A percentile compares a stretch with the other conserved stretches of the same genome.
phyloP scores from a whole-genome alignment of 2,888 invertebrate genomes.

The Calameuta filiformis region DNA sequence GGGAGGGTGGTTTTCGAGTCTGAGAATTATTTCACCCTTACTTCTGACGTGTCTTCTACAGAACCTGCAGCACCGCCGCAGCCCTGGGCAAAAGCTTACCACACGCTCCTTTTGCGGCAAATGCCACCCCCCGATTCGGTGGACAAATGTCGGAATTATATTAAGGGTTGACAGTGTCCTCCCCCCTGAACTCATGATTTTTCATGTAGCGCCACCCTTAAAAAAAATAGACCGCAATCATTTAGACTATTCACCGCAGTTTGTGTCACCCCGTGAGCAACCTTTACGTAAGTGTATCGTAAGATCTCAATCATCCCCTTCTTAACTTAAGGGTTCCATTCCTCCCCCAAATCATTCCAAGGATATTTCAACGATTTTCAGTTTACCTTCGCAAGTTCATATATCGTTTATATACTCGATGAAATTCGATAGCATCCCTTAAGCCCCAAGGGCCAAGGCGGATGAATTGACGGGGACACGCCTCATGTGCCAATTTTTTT shows the following conservation, averaged over 20 bases:
- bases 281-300: not conserved
- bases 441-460: not conserved
- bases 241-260: not conserved
- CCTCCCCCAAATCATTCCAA: constrained; percentile 6
- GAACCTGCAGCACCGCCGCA: not conserved
- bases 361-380: constrained; percentile 32
- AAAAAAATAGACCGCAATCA: not conserved
- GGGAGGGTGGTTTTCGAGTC: constrained; percentile 38
- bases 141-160: not conserved
- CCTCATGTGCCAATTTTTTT: not conserved
- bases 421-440: constrained; percentile 21
- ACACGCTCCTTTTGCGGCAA: not conserved
- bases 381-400: constrained; percentile 1
- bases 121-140: not conserved
- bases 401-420: constrained; percentile 11
- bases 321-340: not conserved
- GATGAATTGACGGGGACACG: constrained; percentile 28
- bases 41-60: not conserved
- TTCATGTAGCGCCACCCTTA: not conserved
- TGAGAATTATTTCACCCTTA: constrained; percentile 24
- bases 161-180: not conserved
- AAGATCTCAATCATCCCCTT: not conserved
- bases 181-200: not conserved
- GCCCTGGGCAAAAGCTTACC: not conserved
- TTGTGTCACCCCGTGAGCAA: not conserved